phyloP scores from a whole-genome alignment of 2,797 vertebrate genomes.

The Alfaro cultratus region DNA sequence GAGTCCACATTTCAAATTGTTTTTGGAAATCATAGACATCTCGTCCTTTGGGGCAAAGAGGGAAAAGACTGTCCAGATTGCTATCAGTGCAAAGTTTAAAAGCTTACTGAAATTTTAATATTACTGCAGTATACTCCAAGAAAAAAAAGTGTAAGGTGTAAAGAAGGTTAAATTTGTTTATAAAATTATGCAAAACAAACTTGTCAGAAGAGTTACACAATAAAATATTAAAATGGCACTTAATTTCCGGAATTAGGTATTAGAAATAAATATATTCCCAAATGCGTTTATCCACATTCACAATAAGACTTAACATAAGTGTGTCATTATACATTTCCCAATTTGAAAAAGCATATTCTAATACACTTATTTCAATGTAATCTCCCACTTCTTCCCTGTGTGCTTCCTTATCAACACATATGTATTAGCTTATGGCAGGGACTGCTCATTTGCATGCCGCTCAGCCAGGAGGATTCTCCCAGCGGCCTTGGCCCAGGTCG shows the following conservation, averaged over 20 bases:
- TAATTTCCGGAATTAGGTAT: neutral
- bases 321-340: neutral
- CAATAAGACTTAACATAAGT: neutral
- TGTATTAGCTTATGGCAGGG: slow-evolving; percentile 47
- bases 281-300: neutral
- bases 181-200: neutral
- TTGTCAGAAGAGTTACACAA: neutral
- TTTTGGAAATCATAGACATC: too few species aligned
- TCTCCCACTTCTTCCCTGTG: neutral
- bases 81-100: neutral
- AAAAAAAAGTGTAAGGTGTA: neutral
- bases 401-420: slow-evolving; percentile 35
- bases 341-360: neutral
- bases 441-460: slow-evolving; percentile 63
- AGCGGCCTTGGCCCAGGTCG: slow-evolving; percentile 39
- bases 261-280: neutral
- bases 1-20: too few species aligned
- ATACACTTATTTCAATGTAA: neutral
- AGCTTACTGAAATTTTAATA: neutral
- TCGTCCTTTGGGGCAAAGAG: too few species aligned
- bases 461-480: slow-evolving; percentile 53
- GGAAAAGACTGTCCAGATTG: neutral
- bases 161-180: neutral
- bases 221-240: neutral
- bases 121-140: neutral